Percentiles rank a stretch among this genome's conserved stretches.
Conservation (phyloP, 2,797 vertebrate genomes). For the Hozukius guyotensis region DNA sequence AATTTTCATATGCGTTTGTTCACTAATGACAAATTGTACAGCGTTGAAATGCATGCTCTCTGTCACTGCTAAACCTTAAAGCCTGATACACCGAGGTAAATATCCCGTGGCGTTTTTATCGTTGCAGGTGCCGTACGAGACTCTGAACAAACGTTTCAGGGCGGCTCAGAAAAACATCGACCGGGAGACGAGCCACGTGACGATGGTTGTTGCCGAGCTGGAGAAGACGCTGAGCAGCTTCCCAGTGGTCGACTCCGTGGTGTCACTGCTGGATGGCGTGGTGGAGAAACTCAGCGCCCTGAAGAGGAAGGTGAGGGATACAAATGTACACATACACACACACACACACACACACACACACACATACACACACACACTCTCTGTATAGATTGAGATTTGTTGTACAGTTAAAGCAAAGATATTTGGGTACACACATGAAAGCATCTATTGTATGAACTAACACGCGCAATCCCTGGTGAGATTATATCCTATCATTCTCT, state of each 20-base stretch:
- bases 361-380: neutral
- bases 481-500: neutral
- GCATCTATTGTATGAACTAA: neutral
- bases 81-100: neutral
- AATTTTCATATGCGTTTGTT: neutral
- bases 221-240: conserved; percentile 97
- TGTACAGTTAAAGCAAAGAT: neutral
- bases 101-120: neutral
- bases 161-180: conserved; percentile 99
- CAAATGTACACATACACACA: neutral
- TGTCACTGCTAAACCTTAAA: neutral
- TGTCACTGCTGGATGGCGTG: conserved; percentile 96
- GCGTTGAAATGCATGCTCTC: neutral
- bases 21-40: neutral
- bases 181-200: conserved; percentile 97
- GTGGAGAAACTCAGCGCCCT: conserved; percentile 98
- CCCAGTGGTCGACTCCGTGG: conserved; percentile 96
- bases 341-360: neutral
- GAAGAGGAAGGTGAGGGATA: conserved; percentile 90
- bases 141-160: conserved; percentile 97
- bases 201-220: conserved; percentile 98
- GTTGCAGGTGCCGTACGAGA: conserved; percentile 95
- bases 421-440: neutral
- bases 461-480: neutral
- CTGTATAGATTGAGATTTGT: neutral